phyloP scores from a whole-genome alignment of 2,113 vertebrate species.

The Hyperoodon ampullatus region DNA sequence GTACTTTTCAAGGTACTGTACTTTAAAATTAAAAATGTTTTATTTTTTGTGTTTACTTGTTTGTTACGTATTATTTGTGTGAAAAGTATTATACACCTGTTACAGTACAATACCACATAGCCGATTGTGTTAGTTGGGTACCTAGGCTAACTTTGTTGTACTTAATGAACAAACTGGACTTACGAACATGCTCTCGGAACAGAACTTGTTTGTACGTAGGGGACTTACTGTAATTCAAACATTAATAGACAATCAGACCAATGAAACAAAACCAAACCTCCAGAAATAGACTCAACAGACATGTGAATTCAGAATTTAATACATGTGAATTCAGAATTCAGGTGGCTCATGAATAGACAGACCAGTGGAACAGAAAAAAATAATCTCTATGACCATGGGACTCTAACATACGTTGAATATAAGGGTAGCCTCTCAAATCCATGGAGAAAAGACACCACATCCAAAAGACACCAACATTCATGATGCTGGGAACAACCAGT shows the following conservation, averaged over 20 bases:
- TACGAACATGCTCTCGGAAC: too few species aligned
- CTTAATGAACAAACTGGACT: too few species aligned
- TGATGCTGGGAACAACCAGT: background rate
- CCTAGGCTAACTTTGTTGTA: too few species aligned
- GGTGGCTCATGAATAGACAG: background rate
- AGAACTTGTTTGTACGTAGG: too few species aligned
- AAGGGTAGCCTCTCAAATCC: background rate
- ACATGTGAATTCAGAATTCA: background rate
- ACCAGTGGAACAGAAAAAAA: background rate
- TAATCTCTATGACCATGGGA: background rate
- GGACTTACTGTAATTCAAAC: background rate
- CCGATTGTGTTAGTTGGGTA: too few species aligned
- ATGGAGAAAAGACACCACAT: background rate
- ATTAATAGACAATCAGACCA: background rate
- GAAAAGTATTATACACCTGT: too few species aligned
- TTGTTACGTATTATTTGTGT: too few species aligned
- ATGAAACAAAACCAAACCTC: background rate
- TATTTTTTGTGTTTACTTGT: too few species aligned
- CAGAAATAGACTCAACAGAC: background rate
- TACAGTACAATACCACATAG: too few species aligned
- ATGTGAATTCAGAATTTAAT: background rate
- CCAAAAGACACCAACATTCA: background rate
- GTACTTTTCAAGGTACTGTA: too few species aligned
- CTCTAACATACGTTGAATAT: background rate
- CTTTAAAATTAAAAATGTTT: too few species aligned